Percentiles rank a stretch among this genome's conserved stretches.
These are phyloP conservation scores for Micromys minutus DNA, from an alignment of 2,113 vertebrate genomes.

Conservation along the genomic window DNA sequence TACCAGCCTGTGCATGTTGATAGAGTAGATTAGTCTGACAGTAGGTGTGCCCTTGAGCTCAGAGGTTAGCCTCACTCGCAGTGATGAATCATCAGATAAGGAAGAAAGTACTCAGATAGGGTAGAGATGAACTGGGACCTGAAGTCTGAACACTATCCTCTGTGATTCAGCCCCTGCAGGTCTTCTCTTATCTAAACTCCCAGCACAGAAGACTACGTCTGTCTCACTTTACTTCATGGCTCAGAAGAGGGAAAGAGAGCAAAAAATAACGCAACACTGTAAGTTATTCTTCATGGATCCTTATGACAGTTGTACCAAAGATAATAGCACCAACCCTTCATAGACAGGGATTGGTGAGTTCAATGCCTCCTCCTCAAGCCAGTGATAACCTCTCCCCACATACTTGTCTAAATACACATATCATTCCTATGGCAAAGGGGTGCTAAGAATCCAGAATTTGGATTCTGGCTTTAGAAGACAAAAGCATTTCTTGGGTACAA, in stretches of 20 bases:
- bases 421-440: not conserved
- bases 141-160: not conserved
- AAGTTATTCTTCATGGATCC: not conserved
- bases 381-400: not conserved
- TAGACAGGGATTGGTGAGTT: not conserved
- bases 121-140: not conserved
- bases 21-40: not conserved
- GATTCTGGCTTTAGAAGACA: slow-evolving; percentile 30
- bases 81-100: not conserved
- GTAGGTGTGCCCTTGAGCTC: not conserved
- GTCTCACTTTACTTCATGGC: slow-evolving; percentile 19
- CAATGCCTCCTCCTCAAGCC: not conserved
- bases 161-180: not conserved
- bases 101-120: not conserved
- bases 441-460: not conserved
- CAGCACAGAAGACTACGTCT: not conserved
- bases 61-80: not conserved
- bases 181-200: not conserved
- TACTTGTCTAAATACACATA: not conserved
- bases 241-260: not conserved
- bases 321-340: not conserved
- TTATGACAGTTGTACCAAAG: not conserved
- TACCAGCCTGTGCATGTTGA: not conserved
- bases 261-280: not conserved
- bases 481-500: not conserved